phyloP scores from a whole-genome alignment of 2,113 vertebrate species.

The Mobula birostris region DNA sequence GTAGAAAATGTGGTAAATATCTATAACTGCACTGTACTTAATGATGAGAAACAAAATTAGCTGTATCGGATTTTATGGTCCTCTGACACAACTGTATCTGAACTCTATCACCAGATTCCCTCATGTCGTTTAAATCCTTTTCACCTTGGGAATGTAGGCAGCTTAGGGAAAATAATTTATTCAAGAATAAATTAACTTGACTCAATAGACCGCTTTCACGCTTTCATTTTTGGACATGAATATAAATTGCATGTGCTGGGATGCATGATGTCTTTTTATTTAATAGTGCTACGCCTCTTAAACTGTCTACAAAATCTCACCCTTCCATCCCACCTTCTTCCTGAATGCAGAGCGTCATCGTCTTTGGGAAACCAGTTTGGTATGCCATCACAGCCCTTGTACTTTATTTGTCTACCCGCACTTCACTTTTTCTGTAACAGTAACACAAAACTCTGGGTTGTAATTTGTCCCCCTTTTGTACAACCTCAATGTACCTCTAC shows the following conservation, averaged over 20 bases:
- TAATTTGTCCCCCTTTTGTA: too few relatives aligned
- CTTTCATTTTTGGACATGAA: not conserved
- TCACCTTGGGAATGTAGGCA: not conserved
- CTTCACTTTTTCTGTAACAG: too few relatives aligned
- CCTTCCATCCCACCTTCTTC: not conserved
- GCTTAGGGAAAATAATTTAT: too few relatives aligned
- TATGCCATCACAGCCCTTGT: too few relatives aligned
- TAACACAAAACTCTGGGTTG: too few relatives aligned
- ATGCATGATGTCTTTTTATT: not conserved
- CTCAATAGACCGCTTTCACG: not conserved
- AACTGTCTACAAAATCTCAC: not conserved
- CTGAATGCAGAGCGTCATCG: not conserved
- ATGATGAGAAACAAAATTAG: too few relatives aligned
- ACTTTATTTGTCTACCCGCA: too few relatives aligned
- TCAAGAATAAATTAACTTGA: not conserved
- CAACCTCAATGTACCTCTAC: too few relatives aligned
- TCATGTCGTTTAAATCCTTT: not conserved
- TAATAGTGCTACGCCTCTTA: not conserved
- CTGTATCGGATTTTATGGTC: not conserved
- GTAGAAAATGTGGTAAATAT: conserved; percentile 21
- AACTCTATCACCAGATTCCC: not conserved
- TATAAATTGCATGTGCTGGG: not conserved
- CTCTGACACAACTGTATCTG: not conserved
- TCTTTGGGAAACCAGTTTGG: not conserved
- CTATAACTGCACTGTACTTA: too few relatives aligned